Conservation (phyloP, 2,797 vertebrate genomes). For the Sylvilagus floridanus region DNA sequence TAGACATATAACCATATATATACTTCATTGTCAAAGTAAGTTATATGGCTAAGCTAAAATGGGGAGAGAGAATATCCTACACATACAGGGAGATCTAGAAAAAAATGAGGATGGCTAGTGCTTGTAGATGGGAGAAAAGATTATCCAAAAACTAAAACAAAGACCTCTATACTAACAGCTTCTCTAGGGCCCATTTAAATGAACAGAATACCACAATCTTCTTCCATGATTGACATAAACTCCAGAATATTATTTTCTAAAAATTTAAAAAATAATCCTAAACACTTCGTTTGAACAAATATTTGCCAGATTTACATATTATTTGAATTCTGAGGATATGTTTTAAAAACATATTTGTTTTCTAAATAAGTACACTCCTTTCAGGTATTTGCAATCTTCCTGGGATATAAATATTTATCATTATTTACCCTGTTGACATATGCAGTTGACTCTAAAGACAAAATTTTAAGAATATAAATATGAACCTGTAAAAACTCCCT, state of each 20-base stretch:
- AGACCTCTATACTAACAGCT: not conserved
- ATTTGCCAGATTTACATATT: constrained; percentile 67
- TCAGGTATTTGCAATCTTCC: constrained; percentile 53
- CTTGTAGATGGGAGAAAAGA: not conserved
- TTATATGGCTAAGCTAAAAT: not conserved
- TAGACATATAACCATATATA: no score
- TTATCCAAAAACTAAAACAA: not conserved
- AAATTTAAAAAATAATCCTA: constrained; percentile 40
- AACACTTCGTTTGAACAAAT: constrained; percentile 28
- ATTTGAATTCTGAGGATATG: constrained; percentile 59
- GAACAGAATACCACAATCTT: constrained; percentile 38
- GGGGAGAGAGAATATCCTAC: not conserved
- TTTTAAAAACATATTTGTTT: constrained; percentile 73
- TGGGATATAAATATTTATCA: constrained; percentile 72
- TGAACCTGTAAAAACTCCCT: not conserved
- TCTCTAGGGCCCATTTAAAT: not conserved
- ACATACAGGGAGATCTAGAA: not conserved
- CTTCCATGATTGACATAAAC: not conserved
- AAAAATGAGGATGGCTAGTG: fast-evolving
- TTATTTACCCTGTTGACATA: constrained; percentile 61
- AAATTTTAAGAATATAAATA: constrained; percentile 52
- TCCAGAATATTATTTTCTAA: not conserved
- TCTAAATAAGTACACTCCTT: constrained; percentile 64
- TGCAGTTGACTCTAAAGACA: constrained; percentile 48
- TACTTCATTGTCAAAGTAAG: not conserved